phyloP scores from a whole-genome alignment of 1,140 invertebrate genomes.

The Chionoecetes opilio region DNA sequence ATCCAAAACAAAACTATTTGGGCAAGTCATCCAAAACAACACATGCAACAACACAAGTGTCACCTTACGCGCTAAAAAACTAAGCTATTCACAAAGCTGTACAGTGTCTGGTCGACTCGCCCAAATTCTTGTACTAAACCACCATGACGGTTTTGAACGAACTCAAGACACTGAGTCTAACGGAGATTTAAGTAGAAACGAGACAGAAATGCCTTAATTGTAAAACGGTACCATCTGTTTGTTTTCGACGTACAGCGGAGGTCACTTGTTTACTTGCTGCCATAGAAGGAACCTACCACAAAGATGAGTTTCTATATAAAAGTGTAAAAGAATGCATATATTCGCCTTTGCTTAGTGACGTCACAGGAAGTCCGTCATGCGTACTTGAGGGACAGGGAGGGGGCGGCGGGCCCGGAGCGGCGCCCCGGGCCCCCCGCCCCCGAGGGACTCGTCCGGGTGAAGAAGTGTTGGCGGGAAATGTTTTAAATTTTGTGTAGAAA shows the following conservation, averaged over 20 bases:
- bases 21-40: slow-evolving; percentile 75
- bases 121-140: slow-evolving; percentile 80
- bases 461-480: neutral
- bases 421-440: neutral
- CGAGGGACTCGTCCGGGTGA: neutral
- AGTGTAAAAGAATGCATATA: slow-evolving; percentile 78
- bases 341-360: slow-evolving; percentile 63
- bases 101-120: slow-evolving; percentile 63
- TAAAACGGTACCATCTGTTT: slow-evolving; percentile 66
- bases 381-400: slow-evolving; percentile 3
- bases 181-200: slow-evolving; percentile 78
- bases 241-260: slow-evolving; percentile 57
- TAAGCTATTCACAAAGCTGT: slow-evolving; percentile 79
- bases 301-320: slow-evolving; percentile 73
- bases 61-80: slow-evolving; percentile 76
- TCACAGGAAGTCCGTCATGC: slow-evolving; percentile 36
- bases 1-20: slow-evolving; percentile 76
- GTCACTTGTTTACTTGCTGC: slow-evolving; percentile 71
- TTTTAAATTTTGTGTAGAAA: slow-evolving; percentile 22
- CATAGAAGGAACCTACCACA: slow-evolving; percentile 73
- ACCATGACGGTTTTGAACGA: slow-evolving; percentile 73
- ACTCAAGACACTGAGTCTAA: slow-evolving; percentile 75
- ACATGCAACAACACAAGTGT: slow-evolving; percentile 78
- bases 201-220: slow-evolving; percentile 67
- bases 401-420: neutral